Evolutionary conservation across 2,113 vertebrate species (phyloP), one percentile per base, ranked within the genome.

Genomic region (Elaphurus davidianus): DNA sequence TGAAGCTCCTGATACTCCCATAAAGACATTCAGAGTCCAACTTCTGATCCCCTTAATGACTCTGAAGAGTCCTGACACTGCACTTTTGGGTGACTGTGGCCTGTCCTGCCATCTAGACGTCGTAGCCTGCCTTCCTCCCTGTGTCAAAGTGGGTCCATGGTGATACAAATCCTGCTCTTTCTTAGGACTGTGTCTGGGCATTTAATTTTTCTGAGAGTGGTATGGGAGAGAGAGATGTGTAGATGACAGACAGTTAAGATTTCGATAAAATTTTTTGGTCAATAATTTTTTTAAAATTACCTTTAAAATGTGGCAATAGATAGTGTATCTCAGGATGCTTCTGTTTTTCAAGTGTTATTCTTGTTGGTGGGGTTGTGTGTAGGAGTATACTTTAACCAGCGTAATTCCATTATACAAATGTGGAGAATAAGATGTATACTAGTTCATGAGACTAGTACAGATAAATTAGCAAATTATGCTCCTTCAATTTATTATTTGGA

Each of bases 251-350:
- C 21, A 88, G 16, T 50, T 84, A 89, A 89, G 25, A 81, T 52
- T 90, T 79, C 55, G 2, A 43, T 62, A 55, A 59, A 21, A 45
- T 81, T 36, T 87, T 74, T 74, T 45, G 85, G 21, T 52, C 87
- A 92, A 95, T 23, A 90, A 45, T 67, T 87, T 78, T 67, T 78
- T 90, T 21, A 45, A 43, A 79, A 9, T 40, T 16, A 33, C 40
- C 36, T 55, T 94, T 78, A 67, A 92, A 97, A 88, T 19, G 30
- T 59, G 23, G 19, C 71, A n/a, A 52, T 90, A 67, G 60, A 47
- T 87, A 45, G 3, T 52, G 1, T 14, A 52, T 36, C 28, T 52
- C 36, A 45, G 14, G 50, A 94, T 14, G 7, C 76, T 33, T 85
- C 14, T 94, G 6, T 54, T 83, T 93, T 67, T 54, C 19, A 78